phyloP scores from a whole-genome alignment of 2,797 vertebrate species.

The Brachymystax lenok region DNA sequence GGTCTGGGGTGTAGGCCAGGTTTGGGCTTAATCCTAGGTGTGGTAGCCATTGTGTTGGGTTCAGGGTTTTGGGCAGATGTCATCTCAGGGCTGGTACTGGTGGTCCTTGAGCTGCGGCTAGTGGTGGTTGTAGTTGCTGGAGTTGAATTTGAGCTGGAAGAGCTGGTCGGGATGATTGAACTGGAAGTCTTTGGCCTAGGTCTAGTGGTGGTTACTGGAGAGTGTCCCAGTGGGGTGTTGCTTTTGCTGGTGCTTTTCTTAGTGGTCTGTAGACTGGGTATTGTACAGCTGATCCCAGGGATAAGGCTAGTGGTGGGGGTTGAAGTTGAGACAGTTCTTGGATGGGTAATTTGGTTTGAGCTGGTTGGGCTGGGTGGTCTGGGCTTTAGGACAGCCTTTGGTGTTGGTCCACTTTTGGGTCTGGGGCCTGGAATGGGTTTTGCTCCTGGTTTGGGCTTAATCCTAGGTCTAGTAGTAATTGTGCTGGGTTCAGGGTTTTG shows the following conservation, averaged over 20 bases:
- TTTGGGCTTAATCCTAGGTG: neutral
- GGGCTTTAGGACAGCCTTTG: neutral
- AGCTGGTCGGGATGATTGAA: neutral
- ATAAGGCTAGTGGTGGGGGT: neutral
- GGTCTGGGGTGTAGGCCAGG: neutral
- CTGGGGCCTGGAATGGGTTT: neutral
- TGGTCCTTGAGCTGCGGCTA: constrained; percentile 36
- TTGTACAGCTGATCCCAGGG: constrained; percentile 20
- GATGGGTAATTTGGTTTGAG: neutral
- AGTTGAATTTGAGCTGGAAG: neutral
- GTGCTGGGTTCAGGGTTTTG: neutral
- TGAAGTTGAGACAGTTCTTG: neutral
- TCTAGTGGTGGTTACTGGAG: neutral
- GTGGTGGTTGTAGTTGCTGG: neutral
- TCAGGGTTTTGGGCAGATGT: neutral
- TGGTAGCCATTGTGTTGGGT: neutral
- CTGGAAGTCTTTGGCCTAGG: neutral
- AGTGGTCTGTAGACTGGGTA: neutral
- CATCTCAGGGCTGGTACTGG: neutral
- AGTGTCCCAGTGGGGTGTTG: neutral
- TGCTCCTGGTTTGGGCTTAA: neutral
- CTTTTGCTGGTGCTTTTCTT: neutral
- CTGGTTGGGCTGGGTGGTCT: neutral
- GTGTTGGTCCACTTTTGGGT: neutral
- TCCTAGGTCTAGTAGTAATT: neutral